Evolutionary conservation across 2,113 vertebrate genomes (phyloP), one percentile per base, ranked within the genome.

Genomic region (Nesoenas mayeri): DNA sequence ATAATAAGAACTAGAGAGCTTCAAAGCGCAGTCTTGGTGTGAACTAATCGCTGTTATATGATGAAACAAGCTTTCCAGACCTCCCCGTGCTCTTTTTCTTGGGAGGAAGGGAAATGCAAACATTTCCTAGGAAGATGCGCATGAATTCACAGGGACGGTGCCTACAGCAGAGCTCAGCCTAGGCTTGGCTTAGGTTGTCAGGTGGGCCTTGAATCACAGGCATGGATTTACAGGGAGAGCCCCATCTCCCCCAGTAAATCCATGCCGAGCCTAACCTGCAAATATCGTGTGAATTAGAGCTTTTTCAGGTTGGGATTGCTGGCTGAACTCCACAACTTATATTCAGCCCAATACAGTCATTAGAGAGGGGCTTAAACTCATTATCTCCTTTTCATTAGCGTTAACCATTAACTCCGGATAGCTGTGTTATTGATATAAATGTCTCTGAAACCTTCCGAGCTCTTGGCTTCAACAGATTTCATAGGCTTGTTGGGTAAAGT

Each of bases 351-450:
- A 71, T 74, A 84, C 84, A 93, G 94, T 87, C 94, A 89, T 96
- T 88, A 93, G 71, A 96, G 87, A 90, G 61, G 83, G 90, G 88
- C 51, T 93, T 97, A 90, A 95, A 88, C 82, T 91, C 94, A 48
- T 97, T 95, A 80, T 97, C 94, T 94, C 34, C 93, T 96, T 93
- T 96, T 95, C 95, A 93, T 96, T 96, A 91, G 95, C 75, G 62
- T 44, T 96, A 94, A 78, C 85, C 87, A 95, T 93, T 94, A 96
- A 79, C 81, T 93, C 89, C 42, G 91, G 85, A 85, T 92, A 93
- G 81, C 85, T 0, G 2, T 69, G 79, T 91, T 96, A 96, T 95
- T 94, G 94, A 96, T 95, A 97, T 79, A 96, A 96, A 97, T 93
- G 94, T 83, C 93, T 95, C 56, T 93, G 95, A 91, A 94, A 94